A percentile compares a stretch with the other conserved stretches of the same genome.
Evolutionary conservation across 2,888 invertebrate genomes (phyloP).

Genomic region (Micoletzkya japonica): DNA sequence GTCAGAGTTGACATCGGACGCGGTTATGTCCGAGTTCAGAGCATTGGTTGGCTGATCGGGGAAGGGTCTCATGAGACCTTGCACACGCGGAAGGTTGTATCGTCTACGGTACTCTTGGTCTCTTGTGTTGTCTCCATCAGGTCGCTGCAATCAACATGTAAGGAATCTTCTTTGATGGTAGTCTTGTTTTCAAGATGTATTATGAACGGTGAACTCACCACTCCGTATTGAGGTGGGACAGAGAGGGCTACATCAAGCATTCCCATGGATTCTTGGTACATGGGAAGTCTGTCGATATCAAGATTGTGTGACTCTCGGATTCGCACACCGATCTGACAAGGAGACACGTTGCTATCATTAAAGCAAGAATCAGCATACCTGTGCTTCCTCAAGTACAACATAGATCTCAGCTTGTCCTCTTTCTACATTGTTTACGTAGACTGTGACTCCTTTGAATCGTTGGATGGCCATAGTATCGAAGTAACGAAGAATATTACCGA

Average conservation of each 20-base stretch:
- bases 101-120: constrained; percentile 51
- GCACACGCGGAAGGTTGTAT: constrained; percentile 55
- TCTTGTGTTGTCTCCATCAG: constrained; percentile 61
- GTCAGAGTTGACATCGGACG: constrained; percentile 60
- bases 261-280: constrained; percentile 61
- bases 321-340: constrained; percentile 53
- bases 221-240: constrained; percentile 58
- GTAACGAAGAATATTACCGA: constrained; percentile 60
- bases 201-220: constrained; percentile 33
- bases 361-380: constrained; percentile 28
- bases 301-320: constrained; percentile 58
- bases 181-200: neutral
- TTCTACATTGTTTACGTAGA: constrained; percentile 63
- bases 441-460: constrained; percentile 56
- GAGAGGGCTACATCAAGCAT: constrained; percentile 57
- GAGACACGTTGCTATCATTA: neutral
- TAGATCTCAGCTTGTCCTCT: constrained; percentile 62
- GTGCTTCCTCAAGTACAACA: constrained; percentile 60
- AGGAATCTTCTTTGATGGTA: neutral
- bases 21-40: constrained; percentile 44
- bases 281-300: constrained; percentile 57
- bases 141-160: constrained; percentile 37
- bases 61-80: constrained; percentile 61
- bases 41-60: constrained; percentile 56
- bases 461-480: constrained; percentile 62